Base-by-base conservation (phyloP, 2,888 invertebrate species). In the Amphipyra berbera region DNA sequence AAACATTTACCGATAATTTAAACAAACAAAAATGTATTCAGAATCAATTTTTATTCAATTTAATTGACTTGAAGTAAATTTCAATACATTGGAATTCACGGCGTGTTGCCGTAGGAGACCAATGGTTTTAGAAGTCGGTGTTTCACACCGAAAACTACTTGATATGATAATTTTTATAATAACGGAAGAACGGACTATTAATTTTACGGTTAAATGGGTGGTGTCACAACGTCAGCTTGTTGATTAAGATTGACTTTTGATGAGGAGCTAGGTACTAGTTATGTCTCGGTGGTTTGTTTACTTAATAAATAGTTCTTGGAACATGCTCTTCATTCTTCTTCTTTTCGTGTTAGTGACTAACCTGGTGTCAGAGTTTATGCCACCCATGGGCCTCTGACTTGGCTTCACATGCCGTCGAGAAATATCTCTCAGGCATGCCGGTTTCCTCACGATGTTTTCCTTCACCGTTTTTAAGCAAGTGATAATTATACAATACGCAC, bases 181-280 rank as follows among this genome's bases (percentile, higher is more conserved):
- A 77, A 76, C 85, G 83, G 85, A 82, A 82, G 82, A 77, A 58
- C 61, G 47, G 52, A 62, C 76, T 62, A 79, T 80, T 82, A 80
- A 72, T 66, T 77, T 70, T 73, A 82, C 78, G 61, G 75, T 66
- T 57, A 69, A 71, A 73, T 9, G 61, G 55, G 58, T 63, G 56
- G 52, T 71, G 73, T 76, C 79, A 73, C 76, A 71, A 73, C 60
- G 40, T 38, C 14, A 27, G 30, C 35, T 54, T 49, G 47, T 64
- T 76, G 61, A 69, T 73, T 76, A 47, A 66, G 65, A 64, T 57
- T 66, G 54, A 68, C 69, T 71, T 71, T 65, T 61, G 61, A 75
- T 66, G 61, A 61, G 15, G 38, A 12, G n/a, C 46, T 42, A 68
- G 27, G n/a, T 21, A 21, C 59, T 63, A 56, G 61, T 57, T 15